phyloP scores from a whole-genome alignment of 2,888 invertebrate species.

The Melipona beecheii region DNA sequence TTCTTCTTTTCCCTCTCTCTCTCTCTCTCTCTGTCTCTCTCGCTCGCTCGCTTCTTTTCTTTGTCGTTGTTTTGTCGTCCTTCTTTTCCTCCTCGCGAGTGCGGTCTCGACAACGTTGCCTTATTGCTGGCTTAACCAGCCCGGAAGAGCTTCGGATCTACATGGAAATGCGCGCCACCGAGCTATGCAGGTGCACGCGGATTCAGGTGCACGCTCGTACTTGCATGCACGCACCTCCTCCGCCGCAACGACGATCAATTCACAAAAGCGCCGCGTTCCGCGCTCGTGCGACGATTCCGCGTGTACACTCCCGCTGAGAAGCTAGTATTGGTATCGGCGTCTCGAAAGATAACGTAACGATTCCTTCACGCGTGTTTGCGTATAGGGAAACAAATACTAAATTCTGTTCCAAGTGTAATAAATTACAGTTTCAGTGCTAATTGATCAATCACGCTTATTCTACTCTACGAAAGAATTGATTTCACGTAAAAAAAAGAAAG shows the following conservation, averaged over 20 bases:
- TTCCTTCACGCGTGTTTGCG: too few species aligned
- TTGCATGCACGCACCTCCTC: constrained; percentile 3
- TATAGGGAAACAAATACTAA: too few species aligned
- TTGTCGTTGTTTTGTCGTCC: constrained; percentile 1
- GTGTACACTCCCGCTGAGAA: not conserved
- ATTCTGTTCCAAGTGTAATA: too few species aligned
- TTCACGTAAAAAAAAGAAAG: too few species aligned
- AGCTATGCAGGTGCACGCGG: not conserved
- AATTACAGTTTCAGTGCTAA: too few species aligned
- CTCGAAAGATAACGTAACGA: too few species aligned
- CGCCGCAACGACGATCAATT: constrained; percentile 55
- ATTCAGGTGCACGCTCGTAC: not conserved
- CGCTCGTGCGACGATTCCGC: constrained; percentile 33
- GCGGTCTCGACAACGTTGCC: constrained; percentile 52
- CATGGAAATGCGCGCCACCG: not conserved
- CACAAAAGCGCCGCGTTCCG: constrained; percentile 53
- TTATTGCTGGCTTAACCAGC: constrained; percentile 65
- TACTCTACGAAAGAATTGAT: too few species aligned
- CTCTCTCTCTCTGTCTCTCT: constrained; percentile 6
- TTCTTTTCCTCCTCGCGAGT: constrained; percentile 17
- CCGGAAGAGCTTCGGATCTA: constrained; percentile 24
- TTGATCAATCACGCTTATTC: too few species aligned
- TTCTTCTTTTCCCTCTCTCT: constrained; percentile 43
- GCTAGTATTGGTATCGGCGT: too few species aligned
- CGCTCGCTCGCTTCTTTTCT: constrained; percentile 7